These are phyloP conservation scores for Pachydiplax longipennis DNA, from an alignment of 2,888 invertebrate genomes.

Conservation along the genomic window DNA sequence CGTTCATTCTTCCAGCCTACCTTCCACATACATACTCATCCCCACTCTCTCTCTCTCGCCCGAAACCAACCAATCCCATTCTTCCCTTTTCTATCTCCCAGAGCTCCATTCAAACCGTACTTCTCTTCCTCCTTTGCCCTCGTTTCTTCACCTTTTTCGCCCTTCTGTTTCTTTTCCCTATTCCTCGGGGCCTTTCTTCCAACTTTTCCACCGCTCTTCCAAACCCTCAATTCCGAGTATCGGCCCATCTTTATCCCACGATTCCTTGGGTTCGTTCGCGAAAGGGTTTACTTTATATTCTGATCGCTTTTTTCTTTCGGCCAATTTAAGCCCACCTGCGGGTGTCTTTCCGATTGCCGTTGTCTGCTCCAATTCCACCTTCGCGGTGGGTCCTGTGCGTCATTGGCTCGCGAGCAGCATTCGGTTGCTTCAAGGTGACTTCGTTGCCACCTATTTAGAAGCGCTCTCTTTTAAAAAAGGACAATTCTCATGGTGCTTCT, in stretches of 20 bases:
- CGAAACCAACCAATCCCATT: conserved; percentile 36
- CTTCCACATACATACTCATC: not conserved
- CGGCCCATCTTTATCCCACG: not conserved
- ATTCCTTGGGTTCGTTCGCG: not conserved
- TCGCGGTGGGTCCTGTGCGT: too few species aligned
- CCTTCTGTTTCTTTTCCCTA: not conserved
- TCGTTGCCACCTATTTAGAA: too few species aligned
- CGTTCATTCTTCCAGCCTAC: conserved; percentile 23
- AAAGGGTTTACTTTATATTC: too few species aligned
- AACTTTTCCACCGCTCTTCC: not conserved
- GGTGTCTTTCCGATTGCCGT: too few species aligned
- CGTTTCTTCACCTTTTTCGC: not conserved
- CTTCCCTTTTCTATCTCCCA: conserved; percentile 31
- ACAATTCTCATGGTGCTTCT: too few species aligned
- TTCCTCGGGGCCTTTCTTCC: not conserved
- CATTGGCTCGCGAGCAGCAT: too few species aligned
- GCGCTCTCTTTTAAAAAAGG: too few species aligned
- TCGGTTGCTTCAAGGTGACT: too few species aligned
- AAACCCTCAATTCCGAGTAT: not conserved
- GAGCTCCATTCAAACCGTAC: conserved; percentile 38
- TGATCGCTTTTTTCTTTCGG: too few species aligned
- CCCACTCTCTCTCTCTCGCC: not conserved
- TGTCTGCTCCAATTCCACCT: too few species aligned
- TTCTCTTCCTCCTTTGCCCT: not conserved
- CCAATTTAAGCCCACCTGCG: too few species aligned